Conservation (phyloP, 2,113 vertebrate genomes). For the Gallinago undulata region DNA sequence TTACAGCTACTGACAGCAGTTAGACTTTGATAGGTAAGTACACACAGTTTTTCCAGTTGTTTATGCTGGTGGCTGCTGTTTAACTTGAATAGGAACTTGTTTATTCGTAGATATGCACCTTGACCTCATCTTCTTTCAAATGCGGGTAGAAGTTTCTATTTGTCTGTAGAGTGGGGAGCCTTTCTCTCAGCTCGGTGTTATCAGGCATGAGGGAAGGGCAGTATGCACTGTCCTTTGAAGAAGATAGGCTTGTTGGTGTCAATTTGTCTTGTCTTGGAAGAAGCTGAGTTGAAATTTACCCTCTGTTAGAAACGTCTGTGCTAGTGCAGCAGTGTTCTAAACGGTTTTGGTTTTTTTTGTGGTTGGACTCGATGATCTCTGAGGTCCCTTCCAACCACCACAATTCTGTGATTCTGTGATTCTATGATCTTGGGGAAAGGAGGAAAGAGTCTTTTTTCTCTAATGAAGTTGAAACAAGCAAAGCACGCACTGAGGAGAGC, state of each 20-base stretch:
- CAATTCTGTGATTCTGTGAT: too few relatives aligned
- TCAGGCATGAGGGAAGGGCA: background rate
- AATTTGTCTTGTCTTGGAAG: rapidly evolving
- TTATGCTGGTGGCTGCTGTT: background rate
- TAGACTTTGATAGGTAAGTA: background rate
- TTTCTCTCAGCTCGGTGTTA: background rate
- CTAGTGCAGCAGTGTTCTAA: background rate
- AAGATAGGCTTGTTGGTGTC: background rate
- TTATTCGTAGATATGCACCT: background rate
- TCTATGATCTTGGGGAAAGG: background rate
- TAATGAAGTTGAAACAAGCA: background rate
- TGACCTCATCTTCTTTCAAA: background rate
- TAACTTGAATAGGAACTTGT: background rate
- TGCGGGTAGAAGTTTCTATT: background rate
- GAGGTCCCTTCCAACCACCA: too few relatives aligned
- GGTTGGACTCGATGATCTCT: too few relatives aligned
- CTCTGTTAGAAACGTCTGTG: background rate
- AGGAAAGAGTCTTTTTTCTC: background rate
- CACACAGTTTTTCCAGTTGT: rapidly evolving
- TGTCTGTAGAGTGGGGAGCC: rapidly evolving
- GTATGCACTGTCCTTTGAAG: rapidly evolving
- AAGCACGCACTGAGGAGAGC: rapidly evolving
- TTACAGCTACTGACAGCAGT: rapidly evolving
- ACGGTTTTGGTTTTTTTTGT: too few relatives aligned
- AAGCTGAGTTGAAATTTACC: background rate